phyloP scores from a whole-genome alignment of 1,140 invertebrate species.

The Eriocheir sinensis region DNA sequence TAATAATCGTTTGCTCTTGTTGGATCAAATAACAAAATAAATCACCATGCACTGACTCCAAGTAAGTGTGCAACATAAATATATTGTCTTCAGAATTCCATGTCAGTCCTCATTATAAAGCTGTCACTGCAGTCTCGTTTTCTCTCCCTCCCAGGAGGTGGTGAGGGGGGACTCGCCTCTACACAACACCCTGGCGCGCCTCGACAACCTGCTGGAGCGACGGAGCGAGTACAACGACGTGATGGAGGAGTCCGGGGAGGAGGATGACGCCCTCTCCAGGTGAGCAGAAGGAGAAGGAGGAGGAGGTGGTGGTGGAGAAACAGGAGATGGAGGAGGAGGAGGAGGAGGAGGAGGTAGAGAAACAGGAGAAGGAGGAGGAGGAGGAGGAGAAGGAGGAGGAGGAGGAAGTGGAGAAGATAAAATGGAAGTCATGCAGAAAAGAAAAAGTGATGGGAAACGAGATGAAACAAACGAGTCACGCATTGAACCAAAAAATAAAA shows the following conservation, averaged over 20 bases:
- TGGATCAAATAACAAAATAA: no score
- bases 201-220: slow-evolving; percentile 30
- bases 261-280: slow-evolving; percentile 64
- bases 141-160: not conserved
- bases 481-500: not conserved
- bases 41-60: no score
- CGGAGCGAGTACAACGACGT: slow-evolving; percentile 38
- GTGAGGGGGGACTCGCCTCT: not conserved
- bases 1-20: not conserved
- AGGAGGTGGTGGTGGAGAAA: not conserved
- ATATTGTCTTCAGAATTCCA: no score
- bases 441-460: not conserved
- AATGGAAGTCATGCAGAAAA: not conserved
- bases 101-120: no score
- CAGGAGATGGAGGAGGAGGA: not conserved
- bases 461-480: not conserved
- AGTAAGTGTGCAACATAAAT: no score
- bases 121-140: not conserved
- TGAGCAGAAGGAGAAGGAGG: not conserved
- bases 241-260: slow-evolving; percentile 56
- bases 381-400: not conserved
- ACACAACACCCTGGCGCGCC: not conserved
- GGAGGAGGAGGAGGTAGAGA: not conserved
- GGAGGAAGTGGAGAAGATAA: not conserved
- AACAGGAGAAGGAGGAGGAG: not conserved